Evolutionary conservation across 1,140 invertebrate genomes (phyloP).

Genomic region (Rhizoglyphus robini): DNA sequence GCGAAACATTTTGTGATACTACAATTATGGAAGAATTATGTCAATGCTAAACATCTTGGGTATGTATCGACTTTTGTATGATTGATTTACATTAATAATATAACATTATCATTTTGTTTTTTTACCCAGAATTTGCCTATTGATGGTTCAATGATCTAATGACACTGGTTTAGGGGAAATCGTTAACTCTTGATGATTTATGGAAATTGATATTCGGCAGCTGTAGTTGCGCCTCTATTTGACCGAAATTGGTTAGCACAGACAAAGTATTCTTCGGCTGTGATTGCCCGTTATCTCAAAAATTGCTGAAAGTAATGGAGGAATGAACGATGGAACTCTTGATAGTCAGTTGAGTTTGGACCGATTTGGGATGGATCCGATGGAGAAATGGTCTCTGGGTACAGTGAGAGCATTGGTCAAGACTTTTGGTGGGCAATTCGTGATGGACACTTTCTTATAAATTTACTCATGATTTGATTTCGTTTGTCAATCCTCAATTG

Average conservation of each 20-base stretch:
- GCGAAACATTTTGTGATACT: no score
- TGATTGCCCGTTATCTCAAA: not conserved
- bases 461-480: conserved; percentile 65
- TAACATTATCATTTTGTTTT: conserved; percentile 46
- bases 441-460: conserved; percentile 65
- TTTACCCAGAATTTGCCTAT: conserved; percentile 71
- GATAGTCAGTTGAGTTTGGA: no score
- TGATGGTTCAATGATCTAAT: conserved; percentile 67
- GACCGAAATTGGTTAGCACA: conserved; percentile 63
- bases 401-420: conserved; percentile 30
- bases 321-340: not conserved
- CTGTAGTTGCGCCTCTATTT: conserved; percentile 62
- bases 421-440: conserved; percentile 67
- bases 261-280: not conserved
- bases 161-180: conserved; percentile 54
- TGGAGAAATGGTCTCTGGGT: no score
- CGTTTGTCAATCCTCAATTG: conserved; percentile 68
- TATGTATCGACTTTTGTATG: not conserved
- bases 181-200: conserved; percentile 62
- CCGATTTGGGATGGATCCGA: no score
- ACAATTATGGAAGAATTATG: not conserved
- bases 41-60: not conserved
- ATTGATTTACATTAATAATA: no score
- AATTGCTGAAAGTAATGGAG: not conserved
- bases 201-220: conserved; percentile 80